phyloP scores from a whole-genome alignment of 2,113 vertebrate genomes.

The Cyrtonyx montezumae region DNA sequence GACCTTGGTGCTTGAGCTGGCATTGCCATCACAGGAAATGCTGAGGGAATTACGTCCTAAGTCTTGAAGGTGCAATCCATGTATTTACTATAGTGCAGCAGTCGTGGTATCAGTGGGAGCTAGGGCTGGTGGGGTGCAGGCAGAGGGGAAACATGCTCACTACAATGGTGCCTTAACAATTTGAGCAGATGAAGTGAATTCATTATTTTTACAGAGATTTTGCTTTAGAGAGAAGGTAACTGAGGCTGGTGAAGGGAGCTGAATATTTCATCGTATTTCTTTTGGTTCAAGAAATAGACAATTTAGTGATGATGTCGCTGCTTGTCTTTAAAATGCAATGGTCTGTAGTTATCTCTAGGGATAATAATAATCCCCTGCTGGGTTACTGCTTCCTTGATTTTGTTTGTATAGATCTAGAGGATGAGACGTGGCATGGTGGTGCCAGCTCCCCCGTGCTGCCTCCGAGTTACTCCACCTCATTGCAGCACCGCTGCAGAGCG shows the following conservation, averaged over 20 bases:
- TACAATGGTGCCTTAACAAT: neutral
- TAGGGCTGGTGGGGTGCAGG: neutral
- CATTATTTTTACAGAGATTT: neutral
- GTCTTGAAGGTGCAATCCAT: neutral
- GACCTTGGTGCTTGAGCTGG: neutral
- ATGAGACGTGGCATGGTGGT: neutral
- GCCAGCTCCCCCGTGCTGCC: neutral
- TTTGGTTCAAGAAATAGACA: slow-evolving; percentile 17
- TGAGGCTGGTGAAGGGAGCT: slow-evolving; percentile 1
- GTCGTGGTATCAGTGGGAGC: rapidly evolving
- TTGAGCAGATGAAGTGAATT: neutral
- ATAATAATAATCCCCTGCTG: slow-evolving; percentile 50
- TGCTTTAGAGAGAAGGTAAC: neutral
- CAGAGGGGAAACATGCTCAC: neutral
- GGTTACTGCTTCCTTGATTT: slow-evolving; percentile 57
- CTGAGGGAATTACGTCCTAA: neutral
- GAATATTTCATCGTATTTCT: neutral
- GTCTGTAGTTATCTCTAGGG: slow-evolving; percentile 50
- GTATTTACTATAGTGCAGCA: neutral
- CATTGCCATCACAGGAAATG: neutral
- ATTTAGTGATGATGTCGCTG: neutral
- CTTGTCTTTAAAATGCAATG: slow-evolving; percentile 52
- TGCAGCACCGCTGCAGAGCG: neutral
- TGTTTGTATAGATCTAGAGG: slow-evolving; percentile 1
- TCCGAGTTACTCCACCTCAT: neutral